These are phyloP conservation scores for Drosophila kepulauana DNA, from an alignment of 1,140 invertebrate genomes.

Conservation along the genomic window DNA sequence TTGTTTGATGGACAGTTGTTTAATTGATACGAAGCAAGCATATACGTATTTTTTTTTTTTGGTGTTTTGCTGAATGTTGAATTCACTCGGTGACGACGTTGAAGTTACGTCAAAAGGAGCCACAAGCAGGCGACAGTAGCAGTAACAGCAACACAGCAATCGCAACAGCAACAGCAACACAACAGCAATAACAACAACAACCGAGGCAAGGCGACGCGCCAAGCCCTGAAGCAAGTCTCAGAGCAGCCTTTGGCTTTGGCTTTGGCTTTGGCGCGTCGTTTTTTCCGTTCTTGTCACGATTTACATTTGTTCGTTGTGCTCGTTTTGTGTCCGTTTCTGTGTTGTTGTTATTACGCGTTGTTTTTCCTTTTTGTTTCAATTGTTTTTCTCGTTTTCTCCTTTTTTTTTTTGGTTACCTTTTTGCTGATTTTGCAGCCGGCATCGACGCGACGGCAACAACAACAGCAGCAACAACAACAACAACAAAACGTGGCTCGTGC, in stretches of 20 bases:
- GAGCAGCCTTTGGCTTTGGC: conserved; percentile 5
- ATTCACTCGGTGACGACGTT: conserved; percentile 30
- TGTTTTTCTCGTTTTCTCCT: conserved; percentile 18
- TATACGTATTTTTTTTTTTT: conserved; percentile 22
- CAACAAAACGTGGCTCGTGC: conserved; percentile 30
- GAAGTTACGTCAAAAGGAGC: conserved; percentile 76
- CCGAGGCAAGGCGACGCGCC: conserved; percentile 24
- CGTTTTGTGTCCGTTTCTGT: conserved; percentile 29
- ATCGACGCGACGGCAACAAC: neutral
- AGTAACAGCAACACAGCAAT: conserved; percentile 42
- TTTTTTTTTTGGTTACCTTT: conserved; percentile 8
- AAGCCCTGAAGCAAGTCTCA: conserved; percentile 15
- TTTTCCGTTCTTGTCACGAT: conserved; percentile 5
- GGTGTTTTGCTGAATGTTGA: conserved; percentile 18
- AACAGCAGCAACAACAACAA: neutral
- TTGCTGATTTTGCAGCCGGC: conserved; percentile 54
- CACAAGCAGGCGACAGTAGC: conserved; percentile 31
- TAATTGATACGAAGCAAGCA: conserved; percentile 36
- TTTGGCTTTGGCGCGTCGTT: conserved; percentile 53
- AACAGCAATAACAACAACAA: conserved; percentile 49
- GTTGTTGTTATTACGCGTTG: conserved; percentile 27
- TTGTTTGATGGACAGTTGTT: conserved; percentile 5
- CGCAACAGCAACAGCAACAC: conserved; percentile 34
- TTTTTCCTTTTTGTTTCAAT: neutral
- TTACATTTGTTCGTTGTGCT: conserved; percentile 21